Conservation (phyloP, 1,140 invertebrate species). For the Colletes latitarsis region DNA sequence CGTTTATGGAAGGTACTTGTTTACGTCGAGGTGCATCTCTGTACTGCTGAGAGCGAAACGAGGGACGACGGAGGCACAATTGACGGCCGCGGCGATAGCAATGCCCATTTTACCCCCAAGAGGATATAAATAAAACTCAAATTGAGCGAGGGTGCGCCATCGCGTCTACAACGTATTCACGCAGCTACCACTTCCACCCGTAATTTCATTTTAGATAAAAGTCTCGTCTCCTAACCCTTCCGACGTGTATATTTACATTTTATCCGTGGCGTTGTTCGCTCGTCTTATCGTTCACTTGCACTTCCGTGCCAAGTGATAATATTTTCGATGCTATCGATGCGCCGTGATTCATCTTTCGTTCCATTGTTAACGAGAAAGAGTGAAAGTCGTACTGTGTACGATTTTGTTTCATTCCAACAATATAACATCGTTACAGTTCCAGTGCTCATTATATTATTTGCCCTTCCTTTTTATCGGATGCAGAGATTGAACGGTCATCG, state of each 20-base stretch:
- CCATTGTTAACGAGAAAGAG: no score
- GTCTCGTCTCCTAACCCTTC: slow-evolving; percentile 40
- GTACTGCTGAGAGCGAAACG: slow-evolving; percentile 20
- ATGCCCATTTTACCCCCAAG: slow-evolving; percentile 49
- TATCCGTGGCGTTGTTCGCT: slow-evolving; percentile 2
- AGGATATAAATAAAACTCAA: slow-evolving; percentile 65
- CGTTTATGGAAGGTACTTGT: slow-evolving; percentile 41
- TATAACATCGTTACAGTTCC: no score
- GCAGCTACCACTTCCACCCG: slow-evolving; percentile 31
- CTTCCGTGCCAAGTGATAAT: background rate
- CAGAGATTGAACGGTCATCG: background rate
- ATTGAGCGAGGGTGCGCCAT: slow-evolving; percentile 47
- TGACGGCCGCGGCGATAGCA: slow-evolving; percentile 49
- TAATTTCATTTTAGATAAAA: slow-evolving; percentile 64
- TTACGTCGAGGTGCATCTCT: slow-evolving; percentile 16
- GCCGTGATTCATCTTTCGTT: background rate
- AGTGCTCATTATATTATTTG: no score
- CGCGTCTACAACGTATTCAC: slow-evolving; percentile 60
- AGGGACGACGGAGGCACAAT: slow-evolving; percentile 59
- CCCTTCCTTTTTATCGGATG: no score
- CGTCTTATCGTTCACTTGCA: background rate
- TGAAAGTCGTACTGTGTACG: no score
- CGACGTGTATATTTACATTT: slow-evolving; percentile 47
- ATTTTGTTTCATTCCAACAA: no score
- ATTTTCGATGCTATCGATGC: background rate